Conservation (phyloP, 2,797 vertebrate species). For the Vultur gryphus region DNA sequence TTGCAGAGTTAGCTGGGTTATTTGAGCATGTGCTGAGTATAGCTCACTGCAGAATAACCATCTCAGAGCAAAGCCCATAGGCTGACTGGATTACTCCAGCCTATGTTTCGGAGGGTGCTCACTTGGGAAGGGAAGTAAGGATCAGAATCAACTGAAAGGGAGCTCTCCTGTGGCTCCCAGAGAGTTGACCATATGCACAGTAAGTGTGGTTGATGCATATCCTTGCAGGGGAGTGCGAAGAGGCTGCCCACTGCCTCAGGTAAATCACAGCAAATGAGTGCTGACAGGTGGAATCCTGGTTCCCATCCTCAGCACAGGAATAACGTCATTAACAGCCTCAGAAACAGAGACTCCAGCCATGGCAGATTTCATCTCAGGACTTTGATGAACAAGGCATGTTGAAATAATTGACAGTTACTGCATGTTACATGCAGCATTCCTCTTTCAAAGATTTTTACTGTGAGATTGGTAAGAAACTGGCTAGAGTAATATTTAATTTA, state of each 20-base stretch:
- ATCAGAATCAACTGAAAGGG: background rate
- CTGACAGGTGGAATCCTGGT: background rate
- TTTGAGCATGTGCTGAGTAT: background rate
- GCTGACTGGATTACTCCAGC: background rate
- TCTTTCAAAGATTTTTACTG: background rate
- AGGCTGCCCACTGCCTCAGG: background rate
- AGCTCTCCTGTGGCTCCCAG: background rate
- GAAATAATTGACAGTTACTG: background rate
- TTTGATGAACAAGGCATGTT: background rate
- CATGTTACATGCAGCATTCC: background rate
- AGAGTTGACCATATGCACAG: background rate
- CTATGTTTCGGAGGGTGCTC: background rate
- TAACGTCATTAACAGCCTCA: background rate
- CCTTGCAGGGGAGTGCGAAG: background rate
- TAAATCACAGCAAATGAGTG: background rate
- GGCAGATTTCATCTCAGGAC: background rate
- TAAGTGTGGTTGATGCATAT: background rate
- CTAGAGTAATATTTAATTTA: background rate
- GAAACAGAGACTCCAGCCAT: background rate
- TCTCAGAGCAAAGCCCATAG: background rate
- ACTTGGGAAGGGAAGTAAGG: background rate
- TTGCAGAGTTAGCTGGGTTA: background rate
- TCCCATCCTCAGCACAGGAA: background rate
- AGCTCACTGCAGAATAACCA: background rate
- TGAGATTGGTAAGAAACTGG: background rate